Percentiles rank a stretch among this genome's conserved stretches.
phyloP scores from a whole-genome alignment of 1,140 invertebrate species.

The Spodoptera litura region DNA sequence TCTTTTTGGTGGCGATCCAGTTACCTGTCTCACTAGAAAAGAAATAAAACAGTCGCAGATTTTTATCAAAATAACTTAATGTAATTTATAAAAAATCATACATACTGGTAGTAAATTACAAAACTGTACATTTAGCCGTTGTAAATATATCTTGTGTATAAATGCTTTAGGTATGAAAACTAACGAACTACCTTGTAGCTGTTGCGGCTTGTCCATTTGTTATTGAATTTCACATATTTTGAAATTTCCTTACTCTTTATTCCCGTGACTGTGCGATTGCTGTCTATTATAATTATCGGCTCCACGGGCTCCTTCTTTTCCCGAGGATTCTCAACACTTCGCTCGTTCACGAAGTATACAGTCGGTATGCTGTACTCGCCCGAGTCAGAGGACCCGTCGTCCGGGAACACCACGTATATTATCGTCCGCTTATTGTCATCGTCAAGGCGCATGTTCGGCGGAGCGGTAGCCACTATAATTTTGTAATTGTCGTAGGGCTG shows the following conservation, averaged over 20 bases:
- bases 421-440: conserved; percentile 57
- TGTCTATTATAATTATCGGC: conserved; percentile 70
- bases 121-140: too few relatives aligned
- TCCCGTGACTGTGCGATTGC: conserved; percentile 72
- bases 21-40: too few relatives aligned
- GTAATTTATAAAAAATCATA: too few relatives aligned
- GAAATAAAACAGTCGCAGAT: too few relatives aligned
- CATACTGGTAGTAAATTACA: too few relatives aligned
- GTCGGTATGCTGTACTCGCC: conserved; percentile 61
- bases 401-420: conserved; percentile 73
- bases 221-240: conserved; percentile 71
- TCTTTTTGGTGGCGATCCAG: too few relatives aligned
- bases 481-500: conserved; percentile 67
- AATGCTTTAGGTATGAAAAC: not conserved
- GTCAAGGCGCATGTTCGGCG: conserved; percentile 64
- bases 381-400: conserved; percentile 52
- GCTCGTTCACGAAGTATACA: conserved; percentile 71
- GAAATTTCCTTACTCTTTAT: conserved; percentile 72
- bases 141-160: not conserved
- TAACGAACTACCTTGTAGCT: not conserved
- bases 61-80: too few relatives aligned
- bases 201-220: conserved; percentile 61
- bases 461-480: conserved; percentile 70
- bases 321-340: conserved; percentile 43
- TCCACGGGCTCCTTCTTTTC: conserved; percentile 56